phyloP scores from a whole-genome alignment of 2,113 vertebrate species.

The Eretmodus cyanostictus region DNA sequence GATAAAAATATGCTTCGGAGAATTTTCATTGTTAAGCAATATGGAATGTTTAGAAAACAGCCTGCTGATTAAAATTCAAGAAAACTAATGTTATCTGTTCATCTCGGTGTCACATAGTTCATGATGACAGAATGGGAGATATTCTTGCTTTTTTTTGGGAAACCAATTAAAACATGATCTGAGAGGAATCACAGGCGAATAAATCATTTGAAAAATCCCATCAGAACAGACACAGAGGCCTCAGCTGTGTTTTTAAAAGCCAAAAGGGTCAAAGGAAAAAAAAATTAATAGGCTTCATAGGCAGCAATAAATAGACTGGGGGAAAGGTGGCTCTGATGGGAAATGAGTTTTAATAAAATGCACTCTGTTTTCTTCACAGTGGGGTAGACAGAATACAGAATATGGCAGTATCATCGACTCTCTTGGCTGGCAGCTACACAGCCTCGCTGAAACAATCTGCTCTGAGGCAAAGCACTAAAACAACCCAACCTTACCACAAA shows the following conservation, averaged over 20 bases:
- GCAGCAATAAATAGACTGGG: constrained; percentile 47
- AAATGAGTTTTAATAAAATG: constrained; percentile 56
- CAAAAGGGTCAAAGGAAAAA: constrained; percentile 20
- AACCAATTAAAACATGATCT: constrained; percentile 41
- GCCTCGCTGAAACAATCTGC: constrained; percentile 52
- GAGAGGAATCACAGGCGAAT: constrained; percentile 22
- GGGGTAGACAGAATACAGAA: constrained; percentile 22
- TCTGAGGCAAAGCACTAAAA: constrained; percentile 45
- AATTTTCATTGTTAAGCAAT: neutral
- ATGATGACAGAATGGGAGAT: constrained; percentile 3
- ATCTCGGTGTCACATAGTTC: constrained; percentile 7
- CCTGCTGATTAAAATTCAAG: constrained; percentile 8
- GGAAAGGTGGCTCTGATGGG: constrained; percentile 34
- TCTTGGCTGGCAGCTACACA: constrained; percentile 5
- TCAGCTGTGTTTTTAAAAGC: constrained; percentile 36
- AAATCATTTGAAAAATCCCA: constrained; percentile 46
- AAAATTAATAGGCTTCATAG: constrained; percentile 41
- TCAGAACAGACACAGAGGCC: constrained; percentile 39
- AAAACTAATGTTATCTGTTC: constrained; percentile 12
- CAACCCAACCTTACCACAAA: constrained; percentile 35
- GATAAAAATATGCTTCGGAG: neutral
- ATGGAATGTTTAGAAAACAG: neutral
- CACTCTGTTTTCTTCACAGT: constrained; percentile 23
- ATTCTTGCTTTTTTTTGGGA: neutral
- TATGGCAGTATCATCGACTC: neutral